Evolutionary conservation across 2,113 vertebrate genomes (phyloP), one percentile per base, ranked within the genome.

Genomic region (Aegotheles bennettii): DNA sequence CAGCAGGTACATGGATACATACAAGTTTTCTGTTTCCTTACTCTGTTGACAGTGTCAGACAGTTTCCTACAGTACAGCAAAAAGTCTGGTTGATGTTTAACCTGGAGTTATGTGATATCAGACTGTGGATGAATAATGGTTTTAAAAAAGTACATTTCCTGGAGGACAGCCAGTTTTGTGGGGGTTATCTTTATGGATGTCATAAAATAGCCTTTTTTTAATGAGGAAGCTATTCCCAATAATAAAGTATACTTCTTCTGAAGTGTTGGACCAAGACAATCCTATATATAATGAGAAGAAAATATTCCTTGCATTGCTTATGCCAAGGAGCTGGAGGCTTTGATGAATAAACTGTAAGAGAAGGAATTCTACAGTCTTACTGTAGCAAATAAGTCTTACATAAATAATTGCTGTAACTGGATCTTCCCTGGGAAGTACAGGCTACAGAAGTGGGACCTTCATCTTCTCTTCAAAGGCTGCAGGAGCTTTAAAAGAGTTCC

Each of bases 1-100:
- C 23, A 81, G n/a, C 45, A 60, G 19, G 5, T 73, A 82, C 11
- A 48, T 69, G 71, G 33, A 11, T 67, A 16, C 29, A 15, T 11
- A n/a, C 9, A 83, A 50, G 11, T 81, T 87, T 79, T 96, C 29
- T 64, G 5, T 74, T 94, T 84, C 38, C 74, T 93, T 84, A 31
- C 53, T 36, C 20, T 84, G 6, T 53, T 74, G 48, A 61, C 47
- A 71, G 33, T 42, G 79, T 57, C 45, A 94, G 82, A 43, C 15
- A 70, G 59, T 83, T 94, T 95, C 47, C 21, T 78, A 38, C 56
- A 61, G 19, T 45, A 82, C 76, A 90, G 74, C 36, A 81, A 90
- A 94, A 92, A 35, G 36, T 79, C 69, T 87, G 19, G 60, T 95
- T 97, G 93, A 77, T 92, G 88, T 89, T 93, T 96, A 97, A 94